These are phyloP conservation scores for Amphiprion ocellaris DNA, from an alignment of 2,113 vertebrate genomes.

Conservation along the genomic window DNA sequence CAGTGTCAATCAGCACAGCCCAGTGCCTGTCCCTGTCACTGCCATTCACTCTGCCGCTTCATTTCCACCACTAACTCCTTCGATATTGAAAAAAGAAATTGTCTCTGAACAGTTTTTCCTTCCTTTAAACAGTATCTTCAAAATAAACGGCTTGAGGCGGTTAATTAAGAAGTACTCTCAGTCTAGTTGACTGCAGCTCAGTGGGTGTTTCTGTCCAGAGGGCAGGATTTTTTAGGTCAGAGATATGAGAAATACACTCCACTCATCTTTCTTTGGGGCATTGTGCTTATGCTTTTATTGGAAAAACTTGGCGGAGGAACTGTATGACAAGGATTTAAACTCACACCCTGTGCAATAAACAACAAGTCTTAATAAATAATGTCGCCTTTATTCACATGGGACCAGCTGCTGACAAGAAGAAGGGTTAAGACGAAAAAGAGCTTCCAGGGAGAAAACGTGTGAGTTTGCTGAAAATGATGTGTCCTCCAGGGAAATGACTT, in stretches of 20 bases:
- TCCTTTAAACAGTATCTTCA: constrained; percentile 43
- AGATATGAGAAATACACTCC: constrained; percentile 51
- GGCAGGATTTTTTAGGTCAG: constrained; percentile 69
- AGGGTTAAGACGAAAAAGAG: not conserved
- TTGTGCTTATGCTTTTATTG: constrained; percentile 48
- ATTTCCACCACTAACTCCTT: constrained; percentile 26
- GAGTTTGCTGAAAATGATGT: constrained; percentile 10
- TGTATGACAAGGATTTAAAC: constrained; percentile 46
- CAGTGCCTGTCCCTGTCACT: constrained; percentile 30
- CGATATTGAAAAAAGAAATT: constrained; percentile 1
- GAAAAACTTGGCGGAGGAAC: constrained; percentile 44
- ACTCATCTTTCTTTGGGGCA: constrained; percentile 56
- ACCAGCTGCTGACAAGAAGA: constrained; percentile 42
- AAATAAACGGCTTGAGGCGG: constrained; percentile 58
- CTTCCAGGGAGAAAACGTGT: constrained; percentile 1
- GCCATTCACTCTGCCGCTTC: constrained; percentile 39
- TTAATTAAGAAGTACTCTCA: constrained; percentile 62
- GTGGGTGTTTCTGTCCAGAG: constrained; percentile 62
- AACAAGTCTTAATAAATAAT: constrained; percentile 40
- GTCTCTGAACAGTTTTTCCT: not conserved
- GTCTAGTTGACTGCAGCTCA: constrained; percentile 46
- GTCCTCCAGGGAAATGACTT: not conserved
- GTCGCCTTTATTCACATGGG: constrained; percentile 38
- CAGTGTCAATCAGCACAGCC: constrained; percentile 68
- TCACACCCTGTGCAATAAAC: constrained; percentile 38